Evolutionary conservation across 2,113 vertebrate species (phyloP).

Genomic region (Sapayoa aenigma): DNA sequence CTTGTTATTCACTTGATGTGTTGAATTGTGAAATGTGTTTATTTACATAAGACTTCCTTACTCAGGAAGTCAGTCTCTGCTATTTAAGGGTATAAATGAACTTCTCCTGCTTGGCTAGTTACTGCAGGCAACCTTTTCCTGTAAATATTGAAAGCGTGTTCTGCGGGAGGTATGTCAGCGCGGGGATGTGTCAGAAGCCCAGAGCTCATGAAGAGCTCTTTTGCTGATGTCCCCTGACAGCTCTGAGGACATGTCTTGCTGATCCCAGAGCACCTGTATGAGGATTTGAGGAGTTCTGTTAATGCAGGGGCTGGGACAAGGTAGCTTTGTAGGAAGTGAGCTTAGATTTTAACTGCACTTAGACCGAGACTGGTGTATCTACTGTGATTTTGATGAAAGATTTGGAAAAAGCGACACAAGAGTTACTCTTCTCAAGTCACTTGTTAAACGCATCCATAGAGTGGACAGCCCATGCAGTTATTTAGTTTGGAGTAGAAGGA

Average conservation of each 20-base stretch:
- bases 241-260: not conserved
- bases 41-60: conserved; percentile 44
- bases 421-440: not conserved
- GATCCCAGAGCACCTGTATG: not conserved
- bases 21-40: conserved; percentile 51
- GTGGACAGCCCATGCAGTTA: not conserved
- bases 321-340: not conserved
- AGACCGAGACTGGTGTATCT: not conserved
- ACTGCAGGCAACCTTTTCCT: conserved; percentile 34
- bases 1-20: not conserved
- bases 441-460: not conserved
- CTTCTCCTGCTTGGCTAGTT: conserved; percentile 10
- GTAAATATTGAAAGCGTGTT: conserved; percentile 14
- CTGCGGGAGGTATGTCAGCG: not conserved
- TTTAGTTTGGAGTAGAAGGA: not conserved
- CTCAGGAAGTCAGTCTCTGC: conserved; percentile 39
- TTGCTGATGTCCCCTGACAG: not conserved
- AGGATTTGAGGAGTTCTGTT: not conserved
- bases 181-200: not conserved
- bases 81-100: conserved; percentile 47
- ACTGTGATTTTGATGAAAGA: not conserved
- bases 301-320: not conserved
- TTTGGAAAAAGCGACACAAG: not conserved
- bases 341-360: not conserved
- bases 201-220: not conserved